Evolutionary conservation across 2,797 vertebrate species (phyloP).

Genomic region (Diceros bicornis): DNA sequence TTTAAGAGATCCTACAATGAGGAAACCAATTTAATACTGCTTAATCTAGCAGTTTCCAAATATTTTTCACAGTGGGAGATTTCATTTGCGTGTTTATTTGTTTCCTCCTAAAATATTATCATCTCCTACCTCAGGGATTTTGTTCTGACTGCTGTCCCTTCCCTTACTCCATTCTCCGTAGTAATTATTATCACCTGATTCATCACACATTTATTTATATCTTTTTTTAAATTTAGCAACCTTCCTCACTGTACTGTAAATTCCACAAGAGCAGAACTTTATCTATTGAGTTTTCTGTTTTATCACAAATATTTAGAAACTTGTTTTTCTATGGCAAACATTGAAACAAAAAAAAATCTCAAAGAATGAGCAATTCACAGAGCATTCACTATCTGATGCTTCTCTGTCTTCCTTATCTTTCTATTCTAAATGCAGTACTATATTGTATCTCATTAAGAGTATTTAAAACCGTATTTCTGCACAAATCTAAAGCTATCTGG

Average conservation of each 20-base stretch:
- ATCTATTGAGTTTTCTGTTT: neutral
- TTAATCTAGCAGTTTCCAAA: neutral
- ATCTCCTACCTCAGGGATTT: neutral
- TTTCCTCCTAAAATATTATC: neutral
- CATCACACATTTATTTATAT: neutral
- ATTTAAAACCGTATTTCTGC: neutral
- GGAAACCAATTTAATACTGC: neutral
- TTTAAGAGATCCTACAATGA: neutral
- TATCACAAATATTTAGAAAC: neutral
- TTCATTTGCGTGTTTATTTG: neutral
- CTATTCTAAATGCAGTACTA: neutral
- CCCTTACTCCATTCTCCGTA: neutral
- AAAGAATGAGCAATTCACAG: neutral
- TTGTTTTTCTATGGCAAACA: neutral
- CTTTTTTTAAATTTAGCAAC: neutral
- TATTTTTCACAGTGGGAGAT: neutral
- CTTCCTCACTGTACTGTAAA: neutral
- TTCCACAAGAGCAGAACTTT: neutral
- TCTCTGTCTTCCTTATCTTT: constrained; percentile 10
- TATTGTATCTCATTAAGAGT: neutral
- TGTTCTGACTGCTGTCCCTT: neutral
- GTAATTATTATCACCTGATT: neutral
- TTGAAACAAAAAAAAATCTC: neutral
- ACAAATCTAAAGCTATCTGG: neutral
- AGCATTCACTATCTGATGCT: neutral